phyloP scores from a whole-genome alignment of 2,797 vertebrate genomes.

The Pyrocephalus nanus region DNA sequence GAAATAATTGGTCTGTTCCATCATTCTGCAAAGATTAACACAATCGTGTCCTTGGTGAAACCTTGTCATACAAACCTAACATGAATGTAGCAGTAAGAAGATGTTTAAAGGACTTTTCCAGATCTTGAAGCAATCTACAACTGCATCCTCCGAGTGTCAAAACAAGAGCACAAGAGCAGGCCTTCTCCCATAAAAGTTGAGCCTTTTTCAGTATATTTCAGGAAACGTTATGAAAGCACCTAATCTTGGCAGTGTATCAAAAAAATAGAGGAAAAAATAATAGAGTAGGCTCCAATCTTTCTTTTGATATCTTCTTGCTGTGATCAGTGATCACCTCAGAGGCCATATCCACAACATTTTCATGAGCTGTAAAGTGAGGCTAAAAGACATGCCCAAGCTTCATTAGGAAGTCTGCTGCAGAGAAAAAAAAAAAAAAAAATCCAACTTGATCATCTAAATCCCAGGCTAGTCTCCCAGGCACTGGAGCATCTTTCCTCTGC shows the following conservation, averaged over 20 bases:
- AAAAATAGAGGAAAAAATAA: neutral
- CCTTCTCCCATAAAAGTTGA: neutral
- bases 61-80: neutral
- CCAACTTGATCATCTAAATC: neutral
- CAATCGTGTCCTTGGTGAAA: neutral
- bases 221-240: neutral
- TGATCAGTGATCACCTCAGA: neutral
- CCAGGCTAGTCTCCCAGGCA: neutral
- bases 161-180: neutral
- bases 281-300: neutral
- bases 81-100: neutral
- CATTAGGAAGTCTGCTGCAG: neutral
- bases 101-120: neutral
- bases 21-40: constrained; percentile 17
- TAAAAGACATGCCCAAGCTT: neutral
- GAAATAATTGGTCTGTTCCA: constrained; percentile 13
- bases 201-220: neutral
- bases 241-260: neutral
- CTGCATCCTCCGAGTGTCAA: neutral
- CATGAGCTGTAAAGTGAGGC: neutral
- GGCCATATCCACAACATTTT: neutral
- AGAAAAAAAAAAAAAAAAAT: neutral
- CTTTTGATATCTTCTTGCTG: neutral
- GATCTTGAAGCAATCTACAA: neutral
- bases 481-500: constrained; percentile 9